Evolutionary conservation across 64 coral and sea anemone species (phyloP).

Genomic region (Dendronephthya gigantea): DNA sequence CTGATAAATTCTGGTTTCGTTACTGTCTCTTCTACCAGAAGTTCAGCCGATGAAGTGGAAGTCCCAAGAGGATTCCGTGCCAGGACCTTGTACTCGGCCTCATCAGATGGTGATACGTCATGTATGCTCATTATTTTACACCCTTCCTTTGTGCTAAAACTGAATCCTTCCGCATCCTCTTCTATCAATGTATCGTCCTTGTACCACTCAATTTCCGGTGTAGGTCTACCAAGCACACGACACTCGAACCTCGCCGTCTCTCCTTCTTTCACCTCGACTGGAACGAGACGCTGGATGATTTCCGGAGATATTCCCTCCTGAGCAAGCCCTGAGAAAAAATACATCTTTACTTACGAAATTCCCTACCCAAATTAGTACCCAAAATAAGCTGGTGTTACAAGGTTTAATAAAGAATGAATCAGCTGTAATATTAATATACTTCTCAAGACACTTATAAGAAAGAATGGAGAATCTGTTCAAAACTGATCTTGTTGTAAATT

Average conservation of each 20-base stretch:
- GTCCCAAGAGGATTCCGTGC: conserved; percentile 64
- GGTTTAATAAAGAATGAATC: too few relatives aligned
- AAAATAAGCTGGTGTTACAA: too few relatives aligned
- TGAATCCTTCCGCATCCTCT: conserved; percentile 11
- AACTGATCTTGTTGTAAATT: too few relatives aligned
- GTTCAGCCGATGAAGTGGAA: conserved; percentile 45
- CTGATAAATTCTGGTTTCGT: conserved; percentile 65
- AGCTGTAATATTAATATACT: too few relatives aligned
- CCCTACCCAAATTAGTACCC: too few relatives aligned
- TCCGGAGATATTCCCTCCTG: conserved; percentile 44
- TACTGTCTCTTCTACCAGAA: conserved; percentile 62
- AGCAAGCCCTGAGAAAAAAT: conserved; percentile 38
- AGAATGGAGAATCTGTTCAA: too few relatives aligned
- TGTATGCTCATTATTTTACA: conserved; percentile 27
- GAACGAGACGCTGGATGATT: neutral
- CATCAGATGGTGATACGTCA: conserved; percentile 52
- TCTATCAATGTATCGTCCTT: conserved; percentile 12
- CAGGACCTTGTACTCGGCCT: conserved; percentile 70
- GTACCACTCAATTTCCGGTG: neutral
- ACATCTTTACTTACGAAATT: too few relatives aligned
- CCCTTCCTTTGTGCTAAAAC: neutral
- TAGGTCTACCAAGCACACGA: neutral
- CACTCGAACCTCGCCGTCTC: neutral
- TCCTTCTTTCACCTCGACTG: neutral
- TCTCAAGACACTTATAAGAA: too few relatives aligned